Percentiles rank a stretch among this genome's conserved stretches.
Evolutionary conservation across 1,140 invertebrate species (phyloP).

Genomic region (Aphis gossypii): DNA sequence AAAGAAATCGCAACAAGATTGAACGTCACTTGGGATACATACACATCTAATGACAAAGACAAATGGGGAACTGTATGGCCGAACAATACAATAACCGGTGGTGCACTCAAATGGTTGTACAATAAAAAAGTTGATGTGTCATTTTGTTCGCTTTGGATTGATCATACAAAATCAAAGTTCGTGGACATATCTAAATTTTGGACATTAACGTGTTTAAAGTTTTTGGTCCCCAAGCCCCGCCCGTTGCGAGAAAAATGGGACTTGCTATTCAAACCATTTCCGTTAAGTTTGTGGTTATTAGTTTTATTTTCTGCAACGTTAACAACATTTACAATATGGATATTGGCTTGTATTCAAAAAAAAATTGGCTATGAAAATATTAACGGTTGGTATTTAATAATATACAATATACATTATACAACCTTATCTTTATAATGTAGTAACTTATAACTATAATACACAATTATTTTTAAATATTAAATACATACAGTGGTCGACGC

Average conservation of each 20-base stretch:
- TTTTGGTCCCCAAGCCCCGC: constrained; percentile 54
- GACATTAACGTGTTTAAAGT: constrained; percentile 52
- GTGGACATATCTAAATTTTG: constrained; percentile 58
- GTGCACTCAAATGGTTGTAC: constrained; percentile 39
- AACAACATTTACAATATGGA: not conserved
- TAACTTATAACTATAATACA: not conserved
- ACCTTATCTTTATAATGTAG: not conserved
- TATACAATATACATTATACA: too few species aligned
- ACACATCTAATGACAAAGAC: constrained; percentile 22
- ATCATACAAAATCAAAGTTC: not conserved
- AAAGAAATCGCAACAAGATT: constrained; percentile 43
- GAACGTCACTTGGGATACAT: constrained; percentile 37
- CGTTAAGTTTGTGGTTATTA: constrained; percentile 49
- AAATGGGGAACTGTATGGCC: constrained; percentile 52
- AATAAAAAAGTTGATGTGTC: constrained; percentile 39
- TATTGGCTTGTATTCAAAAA: constrained; percentile 24
- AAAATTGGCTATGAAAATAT: not conserved
- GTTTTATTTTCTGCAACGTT: constrained; percentile 28
- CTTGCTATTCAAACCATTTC: constrained; percentile 53
- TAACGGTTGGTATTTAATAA: not conserved
- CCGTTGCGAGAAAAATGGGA: constrained; percentile 51
- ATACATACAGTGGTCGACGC: too few species aligned
- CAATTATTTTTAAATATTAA: too few species aligned
- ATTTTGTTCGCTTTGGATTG: constrained; percentile 58
- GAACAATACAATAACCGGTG: constrained; percentile 41